These are phyloP conservation scores for Drosophila infuscata DNA, from an alignment of 2,888 invertebrate species.

Conservation along the genomic window DNA sequence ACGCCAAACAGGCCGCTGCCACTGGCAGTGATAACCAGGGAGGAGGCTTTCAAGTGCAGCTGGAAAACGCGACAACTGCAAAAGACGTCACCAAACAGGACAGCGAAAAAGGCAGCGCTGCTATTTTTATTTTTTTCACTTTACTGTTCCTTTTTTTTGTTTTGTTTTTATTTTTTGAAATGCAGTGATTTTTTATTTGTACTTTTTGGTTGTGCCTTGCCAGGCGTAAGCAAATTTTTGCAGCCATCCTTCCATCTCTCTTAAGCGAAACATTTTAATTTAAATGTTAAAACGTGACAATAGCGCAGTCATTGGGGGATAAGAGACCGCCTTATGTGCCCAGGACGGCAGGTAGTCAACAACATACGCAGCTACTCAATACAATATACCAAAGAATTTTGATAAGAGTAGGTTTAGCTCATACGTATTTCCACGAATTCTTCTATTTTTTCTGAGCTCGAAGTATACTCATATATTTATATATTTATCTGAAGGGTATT, in stretches of 20 bases:
- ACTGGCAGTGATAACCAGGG: slow-evolving; percentile 54
- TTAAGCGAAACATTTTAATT: slow-evolving; percentile 80
- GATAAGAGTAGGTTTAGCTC: too few relatives aligned
- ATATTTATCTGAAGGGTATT: slow-evolving; percentile 53
- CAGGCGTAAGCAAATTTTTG: slow-evolving; percentile 63
- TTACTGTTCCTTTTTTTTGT: slow-evolving; percentile 3
- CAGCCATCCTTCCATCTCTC: slow-evolving; percentile 51
- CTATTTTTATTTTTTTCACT: slow-evolving; percentile 23
- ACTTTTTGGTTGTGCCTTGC: slow-evolving; percentile 20
- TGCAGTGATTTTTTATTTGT: slow-evolving; percentile 54
- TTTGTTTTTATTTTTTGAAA: slow-evolving; percentile 22
- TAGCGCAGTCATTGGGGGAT: slow-evolving; percentile 55
- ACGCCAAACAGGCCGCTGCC: slow-evolving; percentile 37
- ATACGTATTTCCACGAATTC: neutral
- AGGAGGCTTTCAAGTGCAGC: slow-evolving; percentile 76
- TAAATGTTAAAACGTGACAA: slow-evolving; percentile 80
- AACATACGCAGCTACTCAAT: slow-evolving; percentile 33
- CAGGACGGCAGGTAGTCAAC: slow-evolving; percentile 64
- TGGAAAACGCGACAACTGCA: slow-evolving; percentile 64
- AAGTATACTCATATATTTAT: neutral
- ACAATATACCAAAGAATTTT: neutral
- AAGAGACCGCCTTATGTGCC: slow-evolving; percentile 56
- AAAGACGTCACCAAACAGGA: slow-evolving; percentile 67
- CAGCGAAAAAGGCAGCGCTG: slow-evolving; percentile 50
- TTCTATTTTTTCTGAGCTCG: neutral